A percentile compares a stretch with the other conserved stretches of the same genome.
phyloP scores from a whole-genome alignment of 2,888 invertebrate genomes.

The Troilus luridus region DNA sequence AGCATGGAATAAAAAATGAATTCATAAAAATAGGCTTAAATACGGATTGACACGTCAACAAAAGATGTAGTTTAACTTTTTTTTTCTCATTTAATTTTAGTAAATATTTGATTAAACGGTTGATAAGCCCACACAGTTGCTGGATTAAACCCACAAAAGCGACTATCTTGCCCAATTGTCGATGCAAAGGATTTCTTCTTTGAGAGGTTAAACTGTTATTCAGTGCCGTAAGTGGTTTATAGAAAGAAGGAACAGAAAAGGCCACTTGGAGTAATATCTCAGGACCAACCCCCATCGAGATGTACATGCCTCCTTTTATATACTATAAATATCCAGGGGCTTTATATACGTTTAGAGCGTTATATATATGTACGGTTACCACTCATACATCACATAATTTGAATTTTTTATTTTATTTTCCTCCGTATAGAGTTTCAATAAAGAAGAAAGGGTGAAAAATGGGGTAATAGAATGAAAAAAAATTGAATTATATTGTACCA shows the following conservation, averaged over 20 bases:
- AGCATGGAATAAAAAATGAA: too few relatives aligned
- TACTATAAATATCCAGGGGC: not conserved
- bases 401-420: too few relatives aligned
- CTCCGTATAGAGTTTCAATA: too few relatives aligned
- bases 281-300: not conserved
- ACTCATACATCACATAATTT: too few relatives aligned
- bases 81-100: not conserved
- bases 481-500: not conserved
- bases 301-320: not conserved
- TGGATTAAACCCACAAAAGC: not conserved
- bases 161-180: not conserved
- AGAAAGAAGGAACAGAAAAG: slow-evolving; percentile 22
- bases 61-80: not conserved
- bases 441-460: not conserved
- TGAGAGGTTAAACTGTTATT: slow-evolving; percentile 30
- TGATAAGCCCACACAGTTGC: not conserved
- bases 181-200: not conserved
- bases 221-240: not conserved
- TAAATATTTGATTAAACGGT: not conserved
- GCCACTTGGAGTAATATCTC: slow-evolving; percentile 9
- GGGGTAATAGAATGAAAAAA: not conserved
- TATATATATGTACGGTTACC: too few relatives aligned
- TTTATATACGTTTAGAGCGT: not conserved
- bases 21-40: too few relatives aligned
- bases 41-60: too few relatives aligned